phyloP scores from a whole-genome alignment of 2,113 vertebrate species.

The Zosterops hypoxanthus region DNA sequence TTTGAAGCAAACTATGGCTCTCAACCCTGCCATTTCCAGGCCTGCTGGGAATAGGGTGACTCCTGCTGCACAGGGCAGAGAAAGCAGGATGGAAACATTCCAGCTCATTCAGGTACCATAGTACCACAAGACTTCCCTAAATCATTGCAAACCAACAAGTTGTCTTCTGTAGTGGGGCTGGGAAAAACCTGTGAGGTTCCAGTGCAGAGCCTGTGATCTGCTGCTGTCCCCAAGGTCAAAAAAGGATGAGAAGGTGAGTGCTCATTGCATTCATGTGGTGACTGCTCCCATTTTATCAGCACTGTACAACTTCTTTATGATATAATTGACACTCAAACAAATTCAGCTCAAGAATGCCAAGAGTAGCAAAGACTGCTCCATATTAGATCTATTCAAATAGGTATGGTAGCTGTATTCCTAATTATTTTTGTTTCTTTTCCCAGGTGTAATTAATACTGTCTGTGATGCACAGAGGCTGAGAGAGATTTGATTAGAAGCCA shows the following conservation, averaged over 20 bases:
- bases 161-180: not conserved
- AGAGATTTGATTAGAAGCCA: conserved; percentile 15
- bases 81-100: not conserved
- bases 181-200: not conserved
- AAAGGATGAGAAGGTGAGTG: not conserved
- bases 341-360: not conserved
- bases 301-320: not conserved
- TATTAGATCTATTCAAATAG: not conserved
- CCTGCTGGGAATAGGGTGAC: not conserved
- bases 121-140: not conserved
- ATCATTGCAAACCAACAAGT: not conserved
- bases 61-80: not conserved
- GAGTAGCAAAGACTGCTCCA: not conserved
- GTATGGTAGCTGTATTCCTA: not conserved
- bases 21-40: not conserved
- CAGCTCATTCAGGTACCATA: not conserved
- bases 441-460: not conserved
- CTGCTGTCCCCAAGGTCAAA: not conserved
- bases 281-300: not conserved
- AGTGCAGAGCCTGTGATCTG: not conserved
- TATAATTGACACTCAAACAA: not conserved
- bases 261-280: not conserved
- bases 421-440: conserved; percentile 6
- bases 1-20: not conserved
- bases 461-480: not conserved